Base-by-base conservation (phyloP, 2,797 vertebrate species). In the Choloepus didactylus region DNA sequence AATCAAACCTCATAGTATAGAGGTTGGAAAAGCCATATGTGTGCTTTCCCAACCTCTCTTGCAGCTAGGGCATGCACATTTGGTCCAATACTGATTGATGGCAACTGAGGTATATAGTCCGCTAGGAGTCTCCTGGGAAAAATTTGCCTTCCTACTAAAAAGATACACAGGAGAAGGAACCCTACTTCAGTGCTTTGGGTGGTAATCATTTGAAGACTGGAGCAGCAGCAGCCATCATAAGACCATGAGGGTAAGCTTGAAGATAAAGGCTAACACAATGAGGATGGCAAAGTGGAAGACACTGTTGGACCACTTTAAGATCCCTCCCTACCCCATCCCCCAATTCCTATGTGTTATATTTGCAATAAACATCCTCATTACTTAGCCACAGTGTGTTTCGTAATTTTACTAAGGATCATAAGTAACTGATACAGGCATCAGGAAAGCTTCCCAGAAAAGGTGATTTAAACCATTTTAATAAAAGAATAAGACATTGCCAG, bases 21-120 rank as follows among this genome's bases (percentile, higher is more conserved):
- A 85, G 15, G 16, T 0, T 54, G 7, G 2, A 3, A 85, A 80
- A 35, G 5, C 2, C 35, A 29, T 5, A 27, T 9, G 9, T 19
- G 69, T 75, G 38, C 6, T 89, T 75, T 82, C 19, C 31, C 7
- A 7, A 5, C 59, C 9, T 77, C 14, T 35, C 69, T 82, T 89
- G 8, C 1, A 64, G 10, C 0, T 25, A 16, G 46, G 6, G 1
- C 27, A 44, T 35, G 12, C 9, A n/a, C 7, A 21, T 7, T 0
- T 46, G 9, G 9, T 14, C 21, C 6, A 51, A 1, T 9, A 1
- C 27, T 76, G 31, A 73, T 2, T 25, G 76, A 15, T 12, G 41
- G 83, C 35, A 38, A 18, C 12, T 31, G 29, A 90, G 9, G 18
- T 44, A 27, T 0, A 59, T 9, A 8, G 14, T 49, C 66, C 75